Conservation (phyloP, 2,888 invertebrate species). For the Ophion costatus region DNA sequence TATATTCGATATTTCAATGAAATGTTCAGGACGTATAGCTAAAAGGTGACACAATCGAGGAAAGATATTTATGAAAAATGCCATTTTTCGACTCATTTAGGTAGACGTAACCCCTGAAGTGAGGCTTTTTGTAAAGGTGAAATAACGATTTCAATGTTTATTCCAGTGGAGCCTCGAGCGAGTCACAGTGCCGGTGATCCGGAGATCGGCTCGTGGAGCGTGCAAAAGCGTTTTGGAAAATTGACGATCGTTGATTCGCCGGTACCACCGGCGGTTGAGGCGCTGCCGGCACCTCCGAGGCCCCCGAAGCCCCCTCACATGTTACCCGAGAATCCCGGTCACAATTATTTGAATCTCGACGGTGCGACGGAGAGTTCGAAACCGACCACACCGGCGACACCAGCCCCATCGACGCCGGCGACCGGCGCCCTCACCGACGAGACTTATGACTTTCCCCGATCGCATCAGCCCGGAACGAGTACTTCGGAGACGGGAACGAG, state of each 20-base stretch:
- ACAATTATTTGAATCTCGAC: constrained; percentile 84
- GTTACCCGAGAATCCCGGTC: constrained; percentile 82
- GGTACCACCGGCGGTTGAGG: constrained; percentile 74
- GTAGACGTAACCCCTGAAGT: too few relatives aligned
- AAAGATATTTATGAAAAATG: too few relatives aligned
- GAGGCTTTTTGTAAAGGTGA: too few relatives aligned
- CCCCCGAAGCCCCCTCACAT: constrained; percentile 90
- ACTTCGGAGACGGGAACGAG: constrained; percentile 75
- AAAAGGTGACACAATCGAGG: too few relatives aligned
- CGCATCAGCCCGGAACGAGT: constrained; percentile 85
- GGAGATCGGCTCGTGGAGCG: constrained; percentile 85
- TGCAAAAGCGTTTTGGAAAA: constrained; percentile 86
- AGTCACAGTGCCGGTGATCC: constrained; percentile 86
- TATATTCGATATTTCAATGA: too few relatives aligned
- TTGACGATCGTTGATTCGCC: constrained; percentile 80
- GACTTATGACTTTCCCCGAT: constrained; percentile 89
- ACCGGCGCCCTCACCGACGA: constrained; percentile 84
- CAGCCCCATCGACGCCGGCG: constrained; percentile 78
- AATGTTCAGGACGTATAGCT: too few relatives aligned
- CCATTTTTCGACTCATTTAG: too few relatives aligned
- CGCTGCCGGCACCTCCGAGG: constrained; percentile 88
- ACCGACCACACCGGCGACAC: constrained; percentile 80
- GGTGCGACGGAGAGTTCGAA: constrained; percentile 81
- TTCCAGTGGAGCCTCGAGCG: constrained; percentile 83
- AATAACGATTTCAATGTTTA: not conserved